A percentile compares a stretch with the other conserved stretches of the same genome.
These are phyloP conservation scores for Idaea dimidiata DNA, from an alignment of 2,888 invertebrate species.

Conservation along the genomic window DNA sequence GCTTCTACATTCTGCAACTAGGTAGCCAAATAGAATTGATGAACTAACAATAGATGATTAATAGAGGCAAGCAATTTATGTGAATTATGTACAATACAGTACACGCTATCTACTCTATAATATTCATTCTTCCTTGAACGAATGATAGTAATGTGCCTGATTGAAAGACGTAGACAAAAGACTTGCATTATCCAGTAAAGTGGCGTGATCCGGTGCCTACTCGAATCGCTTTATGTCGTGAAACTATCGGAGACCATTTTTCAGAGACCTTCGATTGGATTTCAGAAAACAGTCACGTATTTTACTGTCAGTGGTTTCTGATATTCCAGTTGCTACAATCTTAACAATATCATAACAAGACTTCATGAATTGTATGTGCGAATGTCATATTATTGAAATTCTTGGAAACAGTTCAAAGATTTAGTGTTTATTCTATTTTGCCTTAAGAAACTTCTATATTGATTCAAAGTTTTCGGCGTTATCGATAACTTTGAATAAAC, in stretches of 20 bases:
- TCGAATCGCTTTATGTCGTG: constrained; percentile 55
- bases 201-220: constrained; percentile 54
- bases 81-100: constrained; percentile 34
- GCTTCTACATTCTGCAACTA: not conserved
- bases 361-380: constrained; percentile 34
- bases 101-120: constrained; percentile 38
- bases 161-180: constrained; percentile 59
- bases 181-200: constrained; percentile 56
- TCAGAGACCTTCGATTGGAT: constrained; percentile 45
- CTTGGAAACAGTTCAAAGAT: constrained; percentile 48
- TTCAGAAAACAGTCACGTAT: constrained; percentile 65
- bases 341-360: constrained; percentile 63
- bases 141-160: constrained; percentile 46
- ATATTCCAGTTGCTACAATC: constrained; percentile 36
- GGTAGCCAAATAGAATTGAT: constrained; percentile 6
- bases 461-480: not conserved
- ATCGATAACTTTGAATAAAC: not conserved
- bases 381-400: constrained; percentile 54
- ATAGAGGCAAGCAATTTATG: constrained; percentile 29
- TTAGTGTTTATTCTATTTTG: constrained; percentile 29
- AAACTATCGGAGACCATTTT: constrained; percentile 53
- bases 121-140: constrained; percentile 42
- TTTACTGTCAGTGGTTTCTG: constrained; percentile 54
- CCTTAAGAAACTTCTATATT: not conserved
- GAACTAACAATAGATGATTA: constrained; percentile 24